Evolutionary conservation across 2,797 vertebrate species (phyloP).

Genomic region (Hippocampus kuda): DNA sequence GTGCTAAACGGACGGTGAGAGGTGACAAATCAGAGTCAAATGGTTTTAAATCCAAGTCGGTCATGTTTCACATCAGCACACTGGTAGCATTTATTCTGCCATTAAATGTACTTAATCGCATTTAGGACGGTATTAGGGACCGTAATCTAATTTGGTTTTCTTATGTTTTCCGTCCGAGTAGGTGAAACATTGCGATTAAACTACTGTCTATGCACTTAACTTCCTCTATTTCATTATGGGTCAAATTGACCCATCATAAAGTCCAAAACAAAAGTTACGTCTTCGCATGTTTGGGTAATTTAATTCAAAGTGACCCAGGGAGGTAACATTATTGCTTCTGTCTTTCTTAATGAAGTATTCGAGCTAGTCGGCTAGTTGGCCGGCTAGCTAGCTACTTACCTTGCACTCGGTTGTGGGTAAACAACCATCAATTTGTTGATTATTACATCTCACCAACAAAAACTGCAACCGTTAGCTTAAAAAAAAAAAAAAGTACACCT

Average conservation of each 20-base stretch:
- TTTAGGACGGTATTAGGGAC: not conserved
- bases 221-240: not conserved
- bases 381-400: not conserved
- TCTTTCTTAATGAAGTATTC: no score
- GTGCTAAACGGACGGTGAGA: constrained; percentile 25
- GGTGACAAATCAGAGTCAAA: constrained; percentile 4
- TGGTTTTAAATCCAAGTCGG: constrained; percentile 8
- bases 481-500: no score
- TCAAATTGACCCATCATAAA: not conserved
- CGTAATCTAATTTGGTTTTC: not conserved
- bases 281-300: not conserved
- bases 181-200: not conserved
- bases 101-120: constrained; percentile 1
- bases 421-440: no score
- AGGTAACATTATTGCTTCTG: no score
- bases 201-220: not conserved
- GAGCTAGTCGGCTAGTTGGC: no score
- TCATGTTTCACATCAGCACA: constrained; percentile 7
- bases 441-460: no score
- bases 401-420: no score
- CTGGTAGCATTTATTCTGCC: not conserved
- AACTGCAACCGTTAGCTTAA: no score
- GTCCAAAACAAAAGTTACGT: not conserved
- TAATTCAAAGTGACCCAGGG: not conserved
- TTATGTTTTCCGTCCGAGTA: not conserved